phyloP scores from a whole-genome alignment of 1,140 invertebrate genomes.

The Spodoptera litura region DNA sequence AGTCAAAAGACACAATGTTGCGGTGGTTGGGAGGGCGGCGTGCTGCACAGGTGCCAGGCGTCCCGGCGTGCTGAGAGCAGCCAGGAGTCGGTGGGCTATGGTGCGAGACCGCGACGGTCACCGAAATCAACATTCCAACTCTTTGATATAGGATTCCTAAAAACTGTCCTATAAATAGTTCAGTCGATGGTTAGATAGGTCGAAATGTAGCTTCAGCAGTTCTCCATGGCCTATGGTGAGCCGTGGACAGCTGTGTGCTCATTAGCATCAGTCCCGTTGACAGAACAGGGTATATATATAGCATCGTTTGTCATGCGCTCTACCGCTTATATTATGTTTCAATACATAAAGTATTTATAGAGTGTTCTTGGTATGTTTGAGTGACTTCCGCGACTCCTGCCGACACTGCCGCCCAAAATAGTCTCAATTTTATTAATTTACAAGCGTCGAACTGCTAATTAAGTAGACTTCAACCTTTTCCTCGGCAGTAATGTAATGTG shows the following conservation, averaged over 20 bases:
- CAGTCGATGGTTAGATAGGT: background rate
- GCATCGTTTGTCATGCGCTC: conserved; percentile 42
- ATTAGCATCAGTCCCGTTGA: conserved; percentile 45
- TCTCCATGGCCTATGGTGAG: background rate
- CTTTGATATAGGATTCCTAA: no score
- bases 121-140: background rate
- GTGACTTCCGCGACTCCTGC: conserved; percentile 6
- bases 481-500: no score
- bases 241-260: conserved; percentile 16
- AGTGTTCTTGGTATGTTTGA: conserved; percentile 14
- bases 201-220: background rate
- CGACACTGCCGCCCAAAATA: background rate
- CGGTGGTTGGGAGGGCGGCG: background rate
- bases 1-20: conserved; percentile 47
- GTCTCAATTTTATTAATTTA: background rate
- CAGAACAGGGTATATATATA: conserved; percentile 49
- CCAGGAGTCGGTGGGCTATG: no score
- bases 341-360: conserved; percentile 49
- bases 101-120: background rate
- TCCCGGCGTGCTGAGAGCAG: no score
- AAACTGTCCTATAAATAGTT: no score
- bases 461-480: background rate
- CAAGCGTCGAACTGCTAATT: background rate
- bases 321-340: conserved; percentile 45
- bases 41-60: background rate